Evolutionary conservation across 2,113 vertebrate species (phyloP).

Genomic region (Otis tarda): DNA sequence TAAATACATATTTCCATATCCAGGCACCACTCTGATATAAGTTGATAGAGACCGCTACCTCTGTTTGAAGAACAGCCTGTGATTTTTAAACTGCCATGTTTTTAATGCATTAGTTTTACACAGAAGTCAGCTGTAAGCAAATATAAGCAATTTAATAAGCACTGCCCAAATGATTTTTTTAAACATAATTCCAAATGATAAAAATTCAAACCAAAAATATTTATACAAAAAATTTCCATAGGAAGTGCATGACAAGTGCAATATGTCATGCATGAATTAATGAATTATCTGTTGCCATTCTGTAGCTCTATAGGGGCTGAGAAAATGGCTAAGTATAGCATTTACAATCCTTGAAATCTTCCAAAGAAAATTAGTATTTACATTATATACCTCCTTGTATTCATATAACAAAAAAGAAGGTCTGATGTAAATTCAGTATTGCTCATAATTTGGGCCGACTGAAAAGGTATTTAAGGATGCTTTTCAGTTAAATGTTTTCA

Average conservation of each 20-base stretch:
- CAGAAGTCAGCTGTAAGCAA: background rate
- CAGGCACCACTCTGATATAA: background rate
- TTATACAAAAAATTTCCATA: background rate
- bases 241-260: background rate
- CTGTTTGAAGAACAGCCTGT: background rate
- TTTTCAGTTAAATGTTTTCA: background rate
- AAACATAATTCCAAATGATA: background rate
- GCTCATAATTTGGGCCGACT: background rate
- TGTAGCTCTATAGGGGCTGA: background rate
- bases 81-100: background rate
- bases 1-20: background rate
- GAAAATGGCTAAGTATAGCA: background rate
- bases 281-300: background rate
- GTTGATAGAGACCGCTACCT: background rate
- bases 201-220: background rate
- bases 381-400: background rate
- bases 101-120: background rate
- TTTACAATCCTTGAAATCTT: background rate
- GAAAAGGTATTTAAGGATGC: background rate
- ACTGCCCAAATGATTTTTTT: background rate
- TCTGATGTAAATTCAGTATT: background rate
- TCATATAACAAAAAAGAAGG: background rate
- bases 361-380: background rate
- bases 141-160: background rate
- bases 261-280: background rate